Conservation (phyloP, 2,113 vertebrate genomes). For the Melanotaenia duboulayi region DNA sequence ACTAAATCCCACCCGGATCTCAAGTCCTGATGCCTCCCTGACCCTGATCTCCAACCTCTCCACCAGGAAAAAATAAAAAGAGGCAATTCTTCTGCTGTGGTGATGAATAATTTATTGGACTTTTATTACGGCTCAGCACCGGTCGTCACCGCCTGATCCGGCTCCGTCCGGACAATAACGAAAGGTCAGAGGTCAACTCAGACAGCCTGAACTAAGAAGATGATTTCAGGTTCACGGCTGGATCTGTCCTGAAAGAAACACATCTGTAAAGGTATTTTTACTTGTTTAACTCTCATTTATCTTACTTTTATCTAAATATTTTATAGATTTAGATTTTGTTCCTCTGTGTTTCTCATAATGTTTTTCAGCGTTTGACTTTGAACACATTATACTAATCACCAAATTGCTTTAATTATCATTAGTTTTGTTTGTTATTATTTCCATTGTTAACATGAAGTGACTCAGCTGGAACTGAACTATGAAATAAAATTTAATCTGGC, state of each 20-base stretch:
- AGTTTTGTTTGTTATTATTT: too few relatives aligned
- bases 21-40: constrained; percentile 23
- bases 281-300: too few relatives aligned
- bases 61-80: constrained; percentile 19
- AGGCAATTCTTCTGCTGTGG: not conserved
- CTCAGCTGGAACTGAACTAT: too few relatives aligned
- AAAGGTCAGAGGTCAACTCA: constrained; percentile 38
- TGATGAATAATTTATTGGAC: constrained; percentile 45
- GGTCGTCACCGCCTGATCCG: constrained; percentile 4
- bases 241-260: not conserved
- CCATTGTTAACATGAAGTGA: too few relatives aligned
- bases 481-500: too few relatives aligned
- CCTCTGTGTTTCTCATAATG: too few relatives aligned
- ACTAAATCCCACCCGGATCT: constrained; percentile 34
- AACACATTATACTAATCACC: too few relatives aligned
- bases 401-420: too few relatives aligned
- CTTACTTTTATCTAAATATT: too few relatives aligned
- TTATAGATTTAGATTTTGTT: too few relatives aligned
- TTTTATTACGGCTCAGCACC: constrained; percentile 49
- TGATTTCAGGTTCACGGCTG: not conserved
- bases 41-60: constrained; percentile 50
- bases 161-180: constrained; percentile 5
- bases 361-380: too few relatives aligned
- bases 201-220: not conserved
- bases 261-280: too few relatives aligned